Evolutionary conservation across 2,113 vertebrate genomes (phyloP).

Genomic region (Megaptera novaeangliae): DNA sequence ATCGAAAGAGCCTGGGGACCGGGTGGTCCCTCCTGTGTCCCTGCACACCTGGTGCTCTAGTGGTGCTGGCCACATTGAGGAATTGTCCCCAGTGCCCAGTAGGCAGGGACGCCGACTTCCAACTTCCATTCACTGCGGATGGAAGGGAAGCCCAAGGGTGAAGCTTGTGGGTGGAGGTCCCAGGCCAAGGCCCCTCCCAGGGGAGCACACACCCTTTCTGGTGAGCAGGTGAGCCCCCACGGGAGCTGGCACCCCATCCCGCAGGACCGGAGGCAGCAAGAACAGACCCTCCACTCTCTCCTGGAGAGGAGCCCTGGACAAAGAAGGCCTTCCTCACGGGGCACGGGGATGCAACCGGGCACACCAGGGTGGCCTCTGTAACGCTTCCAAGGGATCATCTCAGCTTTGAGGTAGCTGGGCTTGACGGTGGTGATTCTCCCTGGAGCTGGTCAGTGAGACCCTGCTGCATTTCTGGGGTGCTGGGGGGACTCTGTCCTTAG

Average conservation of each 20-base stretch:
- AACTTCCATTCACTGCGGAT: neutral
- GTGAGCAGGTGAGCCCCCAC: neutral
- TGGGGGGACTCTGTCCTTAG: neutral
- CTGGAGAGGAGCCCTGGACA: neutral
- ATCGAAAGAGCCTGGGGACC: neutral
- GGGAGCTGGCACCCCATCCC: neutral
- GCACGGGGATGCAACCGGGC: rapidly evolving
- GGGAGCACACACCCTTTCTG: neutral
- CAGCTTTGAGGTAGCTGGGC: neutral
- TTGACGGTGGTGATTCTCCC: neutral
- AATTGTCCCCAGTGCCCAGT: neutral
- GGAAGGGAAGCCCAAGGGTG: neutral
- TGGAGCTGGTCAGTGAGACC: neutral
- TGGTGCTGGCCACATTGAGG: neutral
- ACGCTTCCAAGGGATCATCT: neutral
- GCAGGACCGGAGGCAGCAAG: neutral
- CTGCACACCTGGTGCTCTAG: neutral
- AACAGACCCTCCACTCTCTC: neutral
- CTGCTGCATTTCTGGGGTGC: neutral
- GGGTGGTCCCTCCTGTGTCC: too few species aligned
- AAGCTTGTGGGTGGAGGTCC: rapidly evolving
- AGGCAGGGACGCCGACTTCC: neutral
- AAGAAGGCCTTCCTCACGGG: neutral
- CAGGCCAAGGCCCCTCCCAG: too few species aligned
- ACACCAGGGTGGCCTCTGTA: rapidly evolving